Base-by-base conservation (phyloP, 2,113 vertebrate genomes). In the Columba janthina region DNA sequence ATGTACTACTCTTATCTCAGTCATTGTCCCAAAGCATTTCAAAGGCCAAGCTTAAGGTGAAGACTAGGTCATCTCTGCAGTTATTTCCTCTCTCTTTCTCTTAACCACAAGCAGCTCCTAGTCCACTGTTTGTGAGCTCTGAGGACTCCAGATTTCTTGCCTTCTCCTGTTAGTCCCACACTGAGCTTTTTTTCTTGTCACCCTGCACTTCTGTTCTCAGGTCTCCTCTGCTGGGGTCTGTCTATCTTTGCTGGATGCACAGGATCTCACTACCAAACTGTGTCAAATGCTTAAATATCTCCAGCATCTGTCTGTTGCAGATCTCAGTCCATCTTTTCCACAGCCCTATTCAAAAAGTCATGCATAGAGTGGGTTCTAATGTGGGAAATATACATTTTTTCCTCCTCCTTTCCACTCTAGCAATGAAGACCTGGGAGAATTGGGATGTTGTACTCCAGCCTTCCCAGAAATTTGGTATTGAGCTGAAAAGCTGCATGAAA, bases 401-500 rank as follows among this genome's bases (percentile, higher is more conserved):
- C 36, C 56, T 71, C 34, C 65, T 67, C 26, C 14, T 15, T 81
- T 65, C 48, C 32, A 9, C 31, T 58, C 46, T 72, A 82, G 57
- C 19, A 89, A 26, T 12, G 24, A 48, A 89, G 89, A 81, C 12
- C 11, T 56, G n/a, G 54, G 69, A 87, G 34, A 94, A 61, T 5
- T 15, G 36, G 19, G 15, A 50, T 38, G 6, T 79, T 91, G 82
- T 1, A 8, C 25, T 79, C 50, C 58, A 79, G 14, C 0, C 0
- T 53, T 88, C 31, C 36, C 62, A 87, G 31, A 94, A 86, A 67
- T 36, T 25, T 56, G 32, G 24, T 40, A 24, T 38, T 26, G 44
- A 91, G 53, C 18, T 61, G n/a, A 91, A 91, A 89, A 75, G 31
- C 50, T 24, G 29, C n/a, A 20, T 62, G 42, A 78, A 85, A 54